Evolutionary conservation across 2,888 invertebrate genomes (phyloP).

Genomic region (Poecilus cupreus): DNA sequence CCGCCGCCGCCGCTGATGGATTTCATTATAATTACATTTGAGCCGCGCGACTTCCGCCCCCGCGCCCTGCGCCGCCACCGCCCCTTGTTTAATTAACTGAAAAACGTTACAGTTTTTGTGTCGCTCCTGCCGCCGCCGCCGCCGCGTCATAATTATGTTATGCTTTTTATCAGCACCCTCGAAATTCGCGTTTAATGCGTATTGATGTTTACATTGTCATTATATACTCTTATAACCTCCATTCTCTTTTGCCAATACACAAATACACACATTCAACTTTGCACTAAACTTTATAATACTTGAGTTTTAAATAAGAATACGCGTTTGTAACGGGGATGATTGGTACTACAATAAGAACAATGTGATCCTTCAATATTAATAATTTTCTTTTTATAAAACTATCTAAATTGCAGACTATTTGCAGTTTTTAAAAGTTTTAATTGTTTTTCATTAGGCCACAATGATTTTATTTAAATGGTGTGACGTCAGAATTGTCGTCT

Average conservation of each 20-base stretch:
- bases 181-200: slow-evolving; percentile 54
- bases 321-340: no score
- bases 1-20: slow-evolving; percentile 67
- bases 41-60: slow-evolving; percentile 63
- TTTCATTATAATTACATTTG: slow-evolving; percentile 72
- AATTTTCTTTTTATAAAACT: no score
- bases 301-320: no score
- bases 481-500: no score
- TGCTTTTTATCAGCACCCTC: slow-evolving; percentile 56
- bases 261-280: neutral
- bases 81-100: slow-evolving; percentile 69
- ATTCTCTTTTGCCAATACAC: neutral
- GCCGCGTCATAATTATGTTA: slow-evolving; percentile 65
- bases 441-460: no score
- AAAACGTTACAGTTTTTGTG: slow-evolving; percentile 62
- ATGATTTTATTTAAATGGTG: no score
- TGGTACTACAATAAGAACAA: no score
- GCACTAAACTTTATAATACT: no score
- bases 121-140: neutral
- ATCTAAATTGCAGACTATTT: no score
- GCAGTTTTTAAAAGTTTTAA: no score
- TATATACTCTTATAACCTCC: neutral
- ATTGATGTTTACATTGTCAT: slow-evolving; percentile 48
- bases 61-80: slow-evolving; percentile 21
- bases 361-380: no score